Base-by-base conservation (phyloP, 30 jellyfish, hydroid and myxozoan genomes). In the Sanderia malayensis region DNA sequence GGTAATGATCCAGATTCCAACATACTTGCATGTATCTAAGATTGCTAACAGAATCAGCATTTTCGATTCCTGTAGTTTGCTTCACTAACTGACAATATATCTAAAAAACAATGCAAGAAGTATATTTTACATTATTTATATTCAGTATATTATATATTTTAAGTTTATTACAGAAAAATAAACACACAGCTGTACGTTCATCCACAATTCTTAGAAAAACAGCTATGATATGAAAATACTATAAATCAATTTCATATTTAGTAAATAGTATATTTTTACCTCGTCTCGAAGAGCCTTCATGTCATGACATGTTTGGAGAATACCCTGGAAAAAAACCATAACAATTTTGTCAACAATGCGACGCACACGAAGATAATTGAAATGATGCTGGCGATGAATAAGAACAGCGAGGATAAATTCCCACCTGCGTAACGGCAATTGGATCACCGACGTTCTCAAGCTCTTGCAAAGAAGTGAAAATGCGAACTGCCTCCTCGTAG, bases 401-500 rank as follows among this genome's bases (percentile, higher is more conserved):
- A 57, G 27, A 24, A 24, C 10, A 57, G 52, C 52, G 52, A 37
- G 52, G 6, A 4, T 4, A 37, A 34, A 57, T 11, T 11, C 23
- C 3, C 21, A 93, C 99, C 94, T 93, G 99, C 19, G 99, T 93
- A 37, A 93, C 99, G 17, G 96, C 96, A 44, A 93, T 93, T 1
- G 99, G 99, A 58, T 93, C 99, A 24, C 96, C 99, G 22, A 93
- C 99, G 63, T 80, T 80, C 52, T 93, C 99, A 33, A 93, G 76
- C 64, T 93, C 99, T 82, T 93, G 99, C 58, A 93, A 67, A 6
- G 96, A 93, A 20, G 94, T 81, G 71, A 85, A 93, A 18, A 93
- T 93, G 11, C 95, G 86, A 1, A 93, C 80, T 0, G 96, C 95
- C 71, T 93, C 99, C 68, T 93, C 99, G 46, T 85, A 76, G 81